Evolutionary conservation across 2,797 vertebrate genomes (phyloP), one percentile per base, ranked within the genome.

Genomic region (Rhinogobio ventralis): DNA sequence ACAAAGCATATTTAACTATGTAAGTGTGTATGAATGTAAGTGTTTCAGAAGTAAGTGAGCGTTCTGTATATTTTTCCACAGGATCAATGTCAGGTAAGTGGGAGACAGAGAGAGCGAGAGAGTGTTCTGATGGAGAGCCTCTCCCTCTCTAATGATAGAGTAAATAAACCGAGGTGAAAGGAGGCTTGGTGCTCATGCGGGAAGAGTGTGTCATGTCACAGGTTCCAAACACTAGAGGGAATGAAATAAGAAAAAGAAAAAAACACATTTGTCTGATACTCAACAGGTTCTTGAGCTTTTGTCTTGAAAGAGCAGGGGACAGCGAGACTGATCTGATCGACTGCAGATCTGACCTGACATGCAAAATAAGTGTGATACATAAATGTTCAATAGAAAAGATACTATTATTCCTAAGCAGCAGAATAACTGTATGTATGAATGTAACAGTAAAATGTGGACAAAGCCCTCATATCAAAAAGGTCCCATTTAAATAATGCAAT

Each of bases 101-200:
- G 91, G 91, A 88, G 89, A 89, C 89, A 88, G 90, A 88, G 80
- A 79, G 91, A 88, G 89, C 78, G 90, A 76, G 82, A 60, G 67
- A 93, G 91, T 91, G 92, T 93, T 93, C 93, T 87, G 89, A 92
- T 91, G 90, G 89, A 93, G 91, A 92, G 90, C 92, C 66, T 92
- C 91, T 91, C 93, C 93, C 92, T 93, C 92, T 89, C 92, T 95
- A 95, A 95, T 94, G 93, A 94, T 93, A 94, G 93, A 88, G 91
- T 95, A 95, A 95, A 95, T 93, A 95, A 95, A 95, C 93, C 93
- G 89, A 91, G 83, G 87, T 94, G 94, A 95, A 95, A 94, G 93
- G 93, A 88, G 91, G 92, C 93, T 94, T 94, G 94, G 94, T 95
- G 91, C 93, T 91, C 72, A 42, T 84, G 39, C 88, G 92, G 94